Evolutionary conservation across 2,888 invertebrate genomes (phyloP).

Genomic region (Drosophila barbarae): DNA sequence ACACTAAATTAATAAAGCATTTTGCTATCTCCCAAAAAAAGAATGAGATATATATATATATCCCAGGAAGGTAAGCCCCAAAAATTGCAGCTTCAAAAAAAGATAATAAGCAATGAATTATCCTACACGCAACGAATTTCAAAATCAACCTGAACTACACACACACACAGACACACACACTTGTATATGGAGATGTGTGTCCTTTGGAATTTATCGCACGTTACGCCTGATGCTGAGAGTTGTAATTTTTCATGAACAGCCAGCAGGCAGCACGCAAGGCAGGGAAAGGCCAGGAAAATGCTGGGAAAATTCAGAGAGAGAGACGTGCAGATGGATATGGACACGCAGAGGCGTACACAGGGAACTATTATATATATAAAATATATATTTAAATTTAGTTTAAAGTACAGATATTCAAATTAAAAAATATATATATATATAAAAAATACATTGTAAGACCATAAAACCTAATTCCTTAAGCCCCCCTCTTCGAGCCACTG

Average conservation of each 20-base stretch:
- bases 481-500: background rate
- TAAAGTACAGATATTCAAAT: background rate
- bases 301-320: slow-evolving; percentile 12
- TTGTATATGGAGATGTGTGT: slow-evolving; percentile 28
- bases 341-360: background rate
- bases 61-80: slow-evolving; percentile 37
- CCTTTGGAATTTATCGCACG: slow-evolving; percentile 67
- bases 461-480: background rate
- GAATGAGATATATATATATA: background rate
- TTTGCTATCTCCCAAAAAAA: slow-evolving; percentile 60
- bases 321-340: slow-evolving; percentile 8
- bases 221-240: slow-evolving; percentile 72
- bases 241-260: slow-evolving; percentile 68
- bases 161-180: background rate
- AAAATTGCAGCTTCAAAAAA: slow-evolving; percentile 66
- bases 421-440: background rate
- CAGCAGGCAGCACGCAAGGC: slow-evolving; percentile 36
- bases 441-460: background rate
- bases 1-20: slow-evolving; percentile 76
- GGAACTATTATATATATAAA: background rate
- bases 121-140: slow-evolving; percentile 74
- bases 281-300: slow-evolving; percentile 5
- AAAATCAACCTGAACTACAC: slow-evolving; percentile 59
- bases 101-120: slow-evolving; percentile 76
- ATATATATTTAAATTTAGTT: background rate